These are phyloP conservation scores for Rhyacophila evoluta DNA, from an alignment of 2,888 invertebrate genomes.

Conservation along the genomic window DNA sequence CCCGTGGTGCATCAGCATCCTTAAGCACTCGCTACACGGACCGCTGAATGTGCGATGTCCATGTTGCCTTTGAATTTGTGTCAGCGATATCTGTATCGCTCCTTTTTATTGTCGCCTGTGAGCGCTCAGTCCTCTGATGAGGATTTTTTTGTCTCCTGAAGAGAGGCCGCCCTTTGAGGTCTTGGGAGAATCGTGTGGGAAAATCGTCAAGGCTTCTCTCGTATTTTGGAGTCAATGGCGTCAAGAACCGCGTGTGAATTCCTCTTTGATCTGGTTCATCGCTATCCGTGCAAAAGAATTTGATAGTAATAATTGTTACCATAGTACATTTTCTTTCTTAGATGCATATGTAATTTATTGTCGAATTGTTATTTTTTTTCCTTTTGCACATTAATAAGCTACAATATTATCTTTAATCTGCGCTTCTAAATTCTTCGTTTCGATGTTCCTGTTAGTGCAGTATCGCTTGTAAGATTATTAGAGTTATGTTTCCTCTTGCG, in stretches of 20 bases:
- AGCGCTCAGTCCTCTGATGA: neutral
- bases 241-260: neutral
- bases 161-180: neutral
- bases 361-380: neutral
- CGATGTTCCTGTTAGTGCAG: neutral
- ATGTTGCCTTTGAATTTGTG: slow-evolving; percentile 29
- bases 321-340: neutral
- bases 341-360: neutral
- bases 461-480: neutral
- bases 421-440: neutral
- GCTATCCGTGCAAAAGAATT: neutral
- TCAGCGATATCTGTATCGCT: slow-evolving; percentile 37
- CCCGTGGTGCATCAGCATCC: slow-evolving; percentile 29
- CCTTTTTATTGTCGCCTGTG: slow-evolving; percentile 35
- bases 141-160: slow-evolving; percentile 20
- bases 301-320: neutral
- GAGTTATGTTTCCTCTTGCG: neutral
- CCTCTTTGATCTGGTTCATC: neutral
- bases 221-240: too few relatives aligned
- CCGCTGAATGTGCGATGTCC: slow-evolving; percentile 37
- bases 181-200: slow-evolving; percentile 12
- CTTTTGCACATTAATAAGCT: neutral
- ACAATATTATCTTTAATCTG: neutral
- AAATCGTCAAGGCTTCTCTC: neutral
- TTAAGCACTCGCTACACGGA: slow-evolving; percentile 48